Percentiles rank a stretch among this genome's conserved stretches.
Conservation (phyloP, 2,797 vertebrate species). For the Xenentodon cancila region DNA sequence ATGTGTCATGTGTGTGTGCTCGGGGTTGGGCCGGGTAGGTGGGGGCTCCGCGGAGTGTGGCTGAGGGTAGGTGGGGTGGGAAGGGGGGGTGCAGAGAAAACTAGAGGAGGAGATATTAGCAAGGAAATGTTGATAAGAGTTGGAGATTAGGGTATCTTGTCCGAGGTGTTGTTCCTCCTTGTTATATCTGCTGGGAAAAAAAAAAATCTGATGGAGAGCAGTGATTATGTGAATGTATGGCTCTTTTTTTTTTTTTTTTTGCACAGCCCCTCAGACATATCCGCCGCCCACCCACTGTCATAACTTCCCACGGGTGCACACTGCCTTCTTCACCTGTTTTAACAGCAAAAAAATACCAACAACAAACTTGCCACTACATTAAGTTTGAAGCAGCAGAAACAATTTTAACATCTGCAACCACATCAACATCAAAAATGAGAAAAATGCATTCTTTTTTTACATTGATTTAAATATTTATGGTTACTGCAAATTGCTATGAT, state of each 20-base stretch:
- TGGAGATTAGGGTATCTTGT: constrained; percentile 77
- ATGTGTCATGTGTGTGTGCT: constrained; percentile 66
- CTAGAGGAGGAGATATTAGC: constrained; percentile 86
- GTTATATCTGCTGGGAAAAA: constrained; percentile 72
- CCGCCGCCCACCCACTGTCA: constrained; percentile 16
- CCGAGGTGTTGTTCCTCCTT: constrained; percentile 70
- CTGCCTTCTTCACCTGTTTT: not conserved
- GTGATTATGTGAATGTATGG: constrained; percentile 50
- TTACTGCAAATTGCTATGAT: no score
- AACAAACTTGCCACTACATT: no score
- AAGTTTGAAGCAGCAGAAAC: no score
- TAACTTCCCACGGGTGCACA: constrained; percentile 9
- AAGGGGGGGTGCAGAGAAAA: constrained; percentile 77
- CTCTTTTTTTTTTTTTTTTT: not conserved
- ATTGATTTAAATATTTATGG: no score
- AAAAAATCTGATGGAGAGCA: constrained; percentile 68
- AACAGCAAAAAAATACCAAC: not conserved
- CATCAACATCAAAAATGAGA: no score
- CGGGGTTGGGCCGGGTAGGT: constrained; percentile 47
- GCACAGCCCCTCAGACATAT: not conserved
- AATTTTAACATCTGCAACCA: no score
- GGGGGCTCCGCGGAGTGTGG: constrained; percentile 70
- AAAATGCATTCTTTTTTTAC: no score
- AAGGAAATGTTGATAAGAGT: constrained; percentile 63
- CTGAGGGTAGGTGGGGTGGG: constrained; percentile 42